phyloP scores from a whole-genome alignment of 2,888 invertebrate species.

The Apamea anceps region DNA sequence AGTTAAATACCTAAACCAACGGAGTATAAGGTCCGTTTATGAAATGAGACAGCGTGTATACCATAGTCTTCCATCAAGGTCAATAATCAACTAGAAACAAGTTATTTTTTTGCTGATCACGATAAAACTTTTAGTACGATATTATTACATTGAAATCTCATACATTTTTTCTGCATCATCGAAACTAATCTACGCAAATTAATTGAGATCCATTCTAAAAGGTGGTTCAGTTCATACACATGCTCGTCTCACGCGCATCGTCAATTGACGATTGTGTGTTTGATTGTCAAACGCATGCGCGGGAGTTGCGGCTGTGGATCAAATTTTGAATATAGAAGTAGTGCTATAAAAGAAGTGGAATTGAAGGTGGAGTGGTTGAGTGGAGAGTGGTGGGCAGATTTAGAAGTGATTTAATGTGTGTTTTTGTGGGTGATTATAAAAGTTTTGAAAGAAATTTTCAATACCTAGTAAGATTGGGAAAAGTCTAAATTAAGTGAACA shows the following conservation, averaged over 20 bases:
- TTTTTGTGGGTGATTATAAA: background rate
- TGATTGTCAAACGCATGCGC: slow-evolving; percentile 33
- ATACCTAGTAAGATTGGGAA: background rate
- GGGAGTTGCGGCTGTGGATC: slow-evolving; percentile 1
- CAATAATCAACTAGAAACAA: slow-evolving; percentile 7
- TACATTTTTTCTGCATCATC: slow-evolving; percentile 36
- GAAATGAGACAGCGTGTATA: background rate
- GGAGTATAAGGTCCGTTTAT: background rate
- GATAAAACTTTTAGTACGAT: background rate
- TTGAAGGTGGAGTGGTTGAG: background rate
- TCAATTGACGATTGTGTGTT: slow-evolving; percentile 38
- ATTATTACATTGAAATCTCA: slow-evolving; percentile 1
- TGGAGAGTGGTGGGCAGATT: background rate
- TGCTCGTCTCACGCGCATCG: slow-evolving; percentile 59
- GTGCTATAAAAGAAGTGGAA: background rate
- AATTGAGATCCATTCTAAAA: slow-evolving; percentile 63
- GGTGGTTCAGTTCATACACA: slow-evolving; percentile 57
- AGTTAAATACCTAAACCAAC: too few relatives aligned
- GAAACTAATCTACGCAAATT: slow-evolving; percentile 57
- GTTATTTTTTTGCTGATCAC: slow-evolving; percentile 41
- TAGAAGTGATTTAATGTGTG: background rate
- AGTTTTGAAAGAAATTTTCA: background rate
- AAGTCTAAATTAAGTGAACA: background rate
- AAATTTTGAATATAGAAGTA: slow-evolving; percentile 3
- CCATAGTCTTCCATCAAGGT: slow-evolving; percentile 19